Conservation (phyloP, 2,797 vertebrate genomes). For the Cossypha dichroa region DNA sequence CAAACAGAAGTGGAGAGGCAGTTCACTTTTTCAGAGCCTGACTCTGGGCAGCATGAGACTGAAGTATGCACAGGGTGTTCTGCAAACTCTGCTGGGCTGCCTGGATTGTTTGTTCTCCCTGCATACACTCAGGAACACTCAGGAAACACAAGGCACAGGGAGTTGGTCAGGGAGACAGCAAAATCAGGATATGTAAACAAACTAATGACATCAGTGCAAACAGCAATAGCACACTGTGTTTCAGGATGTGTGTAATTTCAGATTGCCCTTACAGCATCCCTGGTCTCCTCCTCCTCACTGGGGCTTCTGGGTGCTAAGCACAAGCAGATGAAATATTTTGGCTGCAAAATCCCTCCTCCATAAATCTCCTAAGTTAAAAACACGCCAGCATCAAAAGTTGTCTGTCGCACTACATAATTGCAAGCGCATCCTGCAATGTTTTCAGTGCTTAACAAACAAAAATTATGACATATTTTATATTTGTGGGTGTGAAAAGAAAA, state of each 20-base stretch:
- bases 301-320: neutral
- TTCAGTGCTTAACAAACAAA: neutral
- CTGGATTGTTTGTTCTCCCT: neutral
- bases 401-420: neutral
- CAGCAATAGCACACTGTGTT: neutral
- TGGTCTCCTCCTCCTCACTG: neutral
- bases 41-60: neutral
- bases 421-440: neutral
- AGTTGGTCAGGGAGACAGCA: neutral
- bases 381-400: neutral
- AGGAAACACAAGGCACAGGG: neutral
- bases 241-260: neutral
- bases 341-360: neutral
- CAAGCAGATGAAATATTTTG: neutral
- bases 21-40: neutral
- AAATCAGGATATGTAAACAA: slow-evolving; percentile 16
- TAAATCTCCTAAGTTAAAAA: neutral
- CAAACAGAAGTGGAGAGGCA: neutral
- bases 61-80: neutral
- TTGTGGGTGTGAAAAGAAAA: neutral
- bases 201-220: slow-evolving; percentile 25
- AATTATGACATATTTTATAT: neutral
- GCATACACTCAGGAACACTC: neutral
- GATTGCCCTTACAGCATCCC: neutral
- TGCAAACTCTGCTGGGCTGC: neutral